Percentiles rank a stretch among this genome's conserved stretches.
These are phyloP conservation scores for Cheilosia variabilis DNA, from an alignment of 2,888 invertebrate species.

Conservation along the genomic window DNA sequence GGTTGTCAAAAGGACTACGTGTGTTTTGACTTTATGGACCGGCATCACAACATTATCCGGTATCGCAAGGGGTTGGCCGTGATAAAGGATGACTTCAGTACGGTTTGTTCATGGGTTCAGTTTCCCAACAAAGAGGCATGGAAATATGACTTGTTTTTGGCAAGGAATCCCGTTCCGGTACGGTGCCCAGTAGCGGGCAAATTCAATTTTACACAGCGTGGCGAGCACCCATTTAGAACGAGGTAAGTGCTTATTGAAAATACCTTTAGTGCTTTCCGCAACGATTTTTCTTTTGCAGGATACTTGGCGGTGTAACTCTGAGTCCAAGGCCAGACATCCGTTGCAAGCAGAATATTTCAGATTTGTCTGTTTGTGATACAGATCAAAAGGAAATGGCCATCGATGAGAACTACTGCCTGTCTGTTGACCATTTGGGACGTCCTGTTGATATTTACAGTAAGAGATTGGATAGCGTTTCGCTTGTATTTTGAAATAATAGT, in stretches of 20 bases:
- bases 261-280: background rate
- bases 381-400: conserved; percentile 97
- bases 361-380: conserved; percentile 97
- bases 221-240: conserved; percentile 95
- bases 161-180: conserved; percentile 95
- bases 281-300: conserved; percentile 84
- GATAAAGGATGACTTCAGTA: conserved; percentile 94
- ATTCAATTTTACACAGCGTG: conserved; percentile 95
- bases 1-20: conserved; percentile 98
- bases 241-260: conserved; percentile 80
- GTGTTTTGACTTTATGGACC: conserved; percentile 97
- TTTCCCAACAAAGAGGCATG: conserved; percentile 93
- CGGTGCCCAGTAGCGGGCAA: conserved; percentile 98
- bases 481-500: background rate
- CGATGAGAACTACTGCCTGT: conserved; percentile 97
- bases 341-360: conserved; percentile 96
- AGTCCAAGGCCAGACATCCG: conserved; percentile 96
- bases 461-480: background rate
- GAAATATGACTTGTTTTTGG: conserved; percentile 93
- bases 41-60: conserved; percentile 97
- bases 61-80: conserved; percentile 95
- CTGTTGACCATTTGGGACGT: conserved; percentile 97
- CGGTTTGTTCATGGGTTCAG: conserved; percentile 97
- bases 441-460: conserved; percentile 96
- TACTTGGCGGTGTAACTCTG: conserved; percentile 96